These are phyloP conservation scores for Malthinus flaveolus DNA, from an alignment of 2,888 invertebrate species.

Conservation along the genomic window DNA sequence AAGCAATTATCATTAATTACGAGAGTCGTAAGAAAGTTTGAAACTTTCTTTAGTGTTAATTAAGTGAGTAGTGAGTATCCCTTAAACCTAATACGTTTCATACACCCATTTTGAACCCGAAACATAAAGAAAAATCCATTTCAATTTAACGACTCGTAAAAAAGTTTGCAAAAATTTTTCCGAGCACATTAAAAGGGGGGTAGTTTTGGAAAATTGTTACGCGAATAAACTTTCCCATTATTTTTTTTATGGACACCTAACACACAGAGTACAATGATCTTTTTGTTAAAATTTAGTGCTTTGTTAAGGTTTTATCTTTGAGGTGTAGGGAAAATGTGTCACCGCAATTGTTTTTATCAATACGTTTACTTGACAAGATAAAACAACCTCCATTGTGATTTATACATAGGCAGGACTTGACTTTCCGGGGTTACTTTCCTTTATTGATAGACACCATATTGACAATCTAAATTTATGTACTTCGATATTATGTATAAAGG, in stretches of 20 bases:
- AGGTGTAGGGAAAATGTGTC: neutral
- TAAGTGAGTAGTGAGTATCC: too few species aligned
- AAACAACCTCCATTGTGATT: conserved; percentile 3
- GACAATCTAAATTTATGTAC: conserved; percentile 4
- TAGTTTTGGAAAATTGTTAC: neutral
- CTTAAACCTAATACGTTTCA: neutral
- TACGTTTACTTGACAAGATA: conserved; percentile 4
- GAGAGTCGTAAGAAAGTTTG: neutral
- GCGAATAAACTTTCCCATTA: neutral
- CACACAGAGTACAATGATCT: neutral
- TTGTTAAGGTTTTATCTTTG: conserved; percentile 4
- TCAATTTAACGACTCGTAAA: neutral
- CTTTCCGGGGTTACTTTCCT: neutral
- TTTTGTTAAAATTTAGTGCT: conserved; percentile 1
- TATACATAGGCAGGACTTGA: conserved; percentile 3
- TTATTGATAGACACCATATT: conserved; percentile 3
- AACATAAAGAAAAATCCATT: neutral
- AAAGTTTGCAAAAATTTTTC: neutral
- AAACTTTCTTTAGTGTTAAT: conserved; percentile 1
- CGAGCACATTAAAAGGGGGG: neutral
- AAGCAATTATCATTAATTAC: conserved; percentile 5
- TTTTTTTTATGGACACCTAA: neutral
- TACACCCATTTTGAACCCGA: neutral
- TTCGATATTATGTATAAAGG: neutral
- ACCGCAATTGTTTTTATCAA: conserved; percentile 3